Evolutionary conservation across 64 coral and sea anemone genomes (phyloP), one percentile per base, ranked within the genome.

Genomic region (Actinia equina): DNA sequence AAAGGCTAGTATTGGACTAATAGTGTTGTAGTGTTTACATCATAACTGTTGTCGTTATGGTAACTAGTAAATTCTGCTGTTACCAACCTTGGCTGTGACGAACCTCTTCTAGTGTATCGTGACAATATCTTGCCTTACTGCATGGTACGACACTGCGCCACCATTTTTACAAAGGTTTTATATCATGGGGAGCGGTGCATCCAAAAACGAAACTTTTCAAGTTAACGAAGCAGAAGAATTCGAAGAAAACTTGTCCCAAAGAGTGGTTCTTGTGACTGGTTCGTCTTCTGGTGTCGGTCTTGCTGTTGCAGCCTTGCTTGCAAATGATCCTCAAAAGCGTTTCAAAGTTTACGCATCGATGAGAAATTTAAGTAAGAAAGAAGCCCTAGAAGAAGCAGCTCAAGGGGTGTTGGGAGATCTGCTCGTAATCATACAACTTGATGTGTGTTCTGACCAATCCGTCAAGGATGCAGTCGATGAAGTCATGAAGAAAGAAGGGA

Each of bases 331-430:
- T 4, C 79, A 92, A 43, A 95, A 95, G 78, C 93, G 93, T 52
- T 95, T 95, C 58, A 95, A 92, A 85, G 89, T 95, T 82, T 95
- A 95, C 84, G 93, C 93, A 51, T 88, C 93, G 26, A 92, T 95
- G 93, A 85, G 93, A 92, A 95, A 95, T 78, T 87, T 95, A 17
- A 69, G 77, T 46, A 95, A 95, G 86, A 95, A 95, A 89, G 86
- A 44, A 83, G 86, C 77, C 52, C 79, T 95, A 55, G 89, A 91
- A 82, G 76, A 95, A 80, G 87, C 83, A 51, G 86, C 85, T 18
- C 64, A 81, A 79, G 93, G 89, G 14, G 63, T 82, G 42, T 45
- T 92, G 19, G 93, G 93, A 23, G 90, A 92, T 58, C 83, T 88
- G 20, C 84, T 95, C 70, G 81, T 85, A 57, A 85, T 95, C 45